Conservation (phyloP, 2,888 invertebrate genomes). For the Napeogenes inachia region DNA sequence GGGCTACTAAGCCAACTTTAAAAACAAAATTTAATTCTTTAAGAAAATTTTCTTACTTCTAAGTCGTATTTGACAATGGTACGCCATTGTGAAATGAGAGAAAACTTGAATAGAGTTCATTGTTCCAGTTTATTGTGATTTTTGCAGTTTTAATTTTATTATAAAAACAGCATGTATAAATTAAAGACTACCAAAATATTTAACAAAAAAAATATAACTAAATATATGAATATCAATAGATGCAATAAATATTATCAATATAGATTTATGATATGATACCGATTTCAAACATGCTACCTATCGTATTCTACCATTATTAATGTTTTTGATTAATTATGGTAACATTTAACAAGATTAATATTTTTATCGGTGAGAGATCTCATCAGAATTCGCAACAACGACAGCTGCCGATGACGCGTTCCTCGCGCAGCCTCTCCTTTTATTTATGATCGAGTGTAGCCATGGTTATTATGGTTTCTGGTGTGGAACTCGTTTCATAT, state of each 20-base stretch:
- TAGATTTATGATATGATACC: too few relatives aligned
- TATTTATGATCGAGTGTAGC: constrained; percentile 71
- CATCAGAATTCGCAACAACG: constrained; percentile 50
- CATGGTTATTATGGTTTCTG: constrained; percentile 65
- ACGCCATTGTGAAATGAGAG: constrained; percentile 11
- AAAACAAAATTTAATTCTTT: constrained; percentile 6
- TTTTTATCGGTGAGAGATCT: constrained; percentile 51
- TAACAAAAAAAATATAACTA: too few relatives aligned
- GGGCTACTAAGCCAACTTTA: constrained; percentile 5
- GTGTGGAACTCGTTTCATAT: constrained; percentile 62
- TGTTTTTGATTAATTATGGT: constrained; percentile 20
- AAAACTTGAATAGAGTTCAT: constrained; percentile 11
- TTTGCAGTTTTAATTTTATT: not conserved
- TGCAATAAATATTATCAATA: too few relatives aligned
- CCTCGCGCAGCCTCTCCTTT: constrained; percentile 61
- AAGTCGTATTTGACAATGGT: constrained; percentile 11
- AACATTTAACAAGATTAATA: constrained; percentile 36
- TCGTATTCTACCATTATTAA: not conserved
- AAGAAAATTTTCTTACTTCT: constrained; percentile 9
- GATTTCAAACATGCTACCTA: too few relatives aligned
- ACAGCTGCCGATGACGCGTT: constrained; percentile 66
- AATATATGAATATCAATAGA: too few relatives aligned
- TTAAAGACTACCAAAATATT: too few relatives aligned
- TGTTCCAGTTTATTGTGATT: constrained; percentile 13
- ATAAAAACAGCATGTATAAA: not conserved